Percentiles rank a stretch among this genome's conserved stretches.
phyloP scores from a whole-genome alignment of 2,797 vertebrate genomes.

The Balearica regulorum region DNA sequence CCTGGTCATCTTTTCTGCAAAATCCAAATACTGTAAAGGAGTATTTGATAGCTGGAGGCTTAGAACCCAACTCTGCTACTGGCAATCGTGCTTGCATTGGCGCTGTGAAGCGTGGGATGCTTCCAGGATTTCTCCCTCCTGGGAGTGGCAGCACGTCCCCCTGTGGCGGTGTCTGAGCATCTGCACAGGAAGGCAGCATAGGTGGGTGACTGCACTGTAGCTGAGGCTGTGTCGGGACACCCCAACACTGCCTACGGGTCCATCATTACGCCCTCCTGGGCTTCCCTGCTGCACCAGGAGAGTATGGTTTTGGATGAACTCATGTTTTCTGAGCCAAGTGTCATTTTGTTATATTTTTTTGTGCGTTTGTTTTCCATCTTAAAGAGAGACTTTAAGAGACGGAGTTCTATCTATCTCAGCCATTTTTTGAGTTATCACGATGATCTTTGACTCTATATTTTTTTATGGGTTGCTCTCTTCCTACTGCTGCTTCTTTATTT shows the following conservation, averaged over 20 bases:
- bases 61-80: neutral
- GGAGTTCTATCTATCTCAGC: neutral
- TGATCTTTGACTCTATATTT: neutral
- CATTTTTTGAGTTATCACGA: neutral
- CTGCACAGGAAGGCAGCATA: rapidly evolving
- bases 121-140: neutral
- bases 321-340: neutral
- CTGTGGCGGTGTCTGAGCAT: rapidly evolving
- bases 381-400: neutral
- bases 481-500: conserved; percentile 27
- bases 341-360: neutral
- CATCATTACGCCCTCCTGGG: neutral
- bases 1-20: neutral
- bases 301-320: neutral
- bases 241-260: rapidly evolving
- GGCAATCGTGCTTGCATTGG: neutral
- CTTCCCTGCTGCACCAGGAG: neutral
- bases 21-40: neutral
- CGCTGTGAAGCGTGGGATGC: neutral
- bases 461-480: neutral
- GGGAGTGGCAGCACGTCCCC: neutral
- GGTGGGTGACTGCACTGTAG: neutral
- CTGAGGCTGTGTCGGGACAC: neutral
- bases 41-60: neutral
- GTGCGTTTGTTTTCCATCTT: neutral